Percentiles rank a stretch among this genome's conserved stretches.
These are phyloP conservation scores for Perca schrenkii DNA, from an alignment of 2,113 vertebrate genomes.

Conservation along the genomic window DNA sequence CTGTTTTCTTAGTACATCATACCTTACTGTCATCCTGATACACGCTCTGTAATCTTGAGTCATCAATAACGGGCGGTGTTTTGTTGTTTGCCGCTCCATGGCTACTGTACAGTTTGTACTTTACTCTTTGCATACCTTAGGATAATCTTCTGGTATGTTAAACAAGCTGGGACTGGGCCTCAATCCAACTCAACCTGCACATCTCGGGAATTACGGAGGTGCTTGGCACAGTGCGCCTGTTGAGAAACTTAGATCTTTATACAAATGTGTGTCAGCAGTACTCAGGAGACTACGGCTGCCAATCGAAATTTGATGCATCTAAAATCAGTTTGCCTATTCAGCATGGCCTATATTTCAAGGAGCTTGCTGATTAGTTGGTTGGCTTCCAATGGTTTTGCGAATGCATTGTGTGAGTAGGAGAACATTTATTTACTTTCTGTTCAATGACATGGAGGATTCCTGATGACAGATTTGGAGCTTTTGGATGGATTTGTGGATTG, in stretches of 20 bases:
- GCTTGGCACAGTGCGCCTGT: conserved; percentile 50
- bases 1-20: conserved; percentile 7
- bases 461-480: conserved; percentile 41
- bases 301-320: conserved; percentile 35
- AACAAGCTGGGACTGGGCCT: conserved; percentile 64
- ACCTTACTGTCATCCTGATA: conserved; percentile 13
- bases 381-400: conserved; percentile 17
- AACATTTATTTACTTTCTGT: conserved; percentile 33
- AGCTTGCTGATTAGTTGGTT: conserved; percentile 33
- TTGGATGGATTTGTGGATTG: conserved; percentile 11
- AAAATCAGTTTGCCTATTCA: conserved; percentile 46
- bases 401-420: conserved; percentile 35
- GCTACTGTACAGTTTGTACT: conserved; percentile 11
- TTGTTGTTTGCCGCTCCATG: conserved; percentile 7
- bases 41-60: neutral
- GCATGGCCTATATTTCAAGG: conserved; percentile 26
- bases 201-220: conserved; percentile 37
- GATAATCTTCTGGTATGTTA: conserved; percentile 39
- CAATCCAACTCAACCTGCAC: conserved; percentile 48
- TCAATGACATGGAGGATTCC: conserved; percentile 13
- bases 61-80: neutral
- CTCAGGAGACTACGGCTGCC: conserved; percentile 35
- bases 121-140: neutral
- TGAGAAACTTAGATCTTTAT: conserved; percentile 72
- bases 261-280: conserved; percentile 47